Base-by-base conservation (phyloP, 1,140 invertebrate species). In the Calycopis cecrops region DNA sequence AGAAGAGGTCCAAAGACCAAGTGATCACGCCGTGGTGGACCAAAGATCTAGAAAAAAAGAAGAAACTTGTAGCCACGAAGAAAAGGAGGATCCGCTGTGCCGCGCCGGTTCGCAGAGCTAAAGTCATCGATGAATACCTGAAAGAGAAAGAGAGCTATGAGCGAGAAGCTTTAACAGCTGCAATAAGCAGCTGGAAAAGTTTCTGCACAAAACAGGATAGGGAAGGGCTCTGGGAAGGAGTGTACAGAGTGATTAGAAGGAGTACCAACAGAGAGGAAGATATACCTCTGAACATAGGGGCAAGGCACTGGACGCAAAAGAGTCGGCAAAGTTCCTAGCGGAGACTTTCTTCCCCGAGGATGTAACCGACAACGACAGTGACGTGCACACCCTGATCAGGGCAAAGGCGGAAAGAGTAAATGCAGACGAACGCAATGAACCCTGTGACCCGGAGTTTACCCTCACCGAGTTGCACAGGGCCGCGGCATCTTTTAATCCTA, bases 51-150 rank as follows among this genome's bases (percentile, higher is more conserved):
- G 11, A 54, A 1, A 7, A 1, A 11, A 4, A 37, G 18, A 55
- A 55, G 14, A 28, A 37, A 11, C 38, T 54, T 0, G 3, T 48
- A 11, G 38, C 42, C 4, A 57, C 52, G 4, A 44, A 42, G 18
- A 56, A 54, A 44, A n/a, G 48, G 3, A 12, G 53, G 17, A 55
- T 52, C 34, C 12, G 16, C 3, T 11, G 18, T 33, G 59, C 49
- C 17, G 40, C 50, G 6, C 16, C 34, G 16, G n/a, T 44, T 6
- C 21, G 50, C 34, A 49, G 48, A 17, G 9, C 35, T 9, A 49
- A 48, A 1, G 67, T 58, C 2, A 40, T 51, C 1, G 14, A 34
- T 17, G 34, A 52, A 35, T 70, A 57, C 56, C 58, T 55, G 18
- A 0, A 38, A 17, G 12, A 12, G 1, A 53, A 52, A 42, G 18